Conservation (phyloP, 2,113 vertebrate species). For the Eira barbara region DNA sequence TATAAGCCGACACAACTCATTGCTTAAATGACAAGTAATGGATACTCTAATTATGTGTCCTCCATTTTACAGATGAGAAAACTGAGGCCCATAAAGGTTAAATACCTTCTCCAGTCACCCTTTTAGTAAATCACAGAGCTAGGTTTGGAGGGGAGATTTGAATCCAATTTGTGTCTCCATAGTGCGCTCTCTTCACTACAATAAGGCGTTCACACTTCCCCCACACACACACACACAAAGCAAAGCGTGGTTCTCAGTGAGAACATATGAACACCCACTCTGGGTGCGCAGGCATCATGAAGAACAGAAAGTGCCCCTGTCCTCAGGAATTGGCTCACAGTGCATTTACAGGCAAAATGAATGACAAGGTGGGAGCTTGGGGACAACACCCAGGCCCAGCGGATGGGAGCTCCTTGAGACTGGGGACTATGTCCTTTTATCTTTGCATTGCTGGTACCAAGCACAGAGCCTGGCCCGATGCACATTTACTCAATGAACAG, state of each 20-base stretch:
- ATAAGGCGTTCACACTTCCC: not conserved
- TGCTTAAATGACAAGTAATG: not conserved
- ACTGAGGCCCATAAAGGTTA: not conserved
- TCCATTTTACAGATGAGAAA: constrained; percentile 6
- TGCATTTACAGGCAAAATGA: not conserved
- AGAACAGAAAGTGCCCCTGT: rapidly evolving
- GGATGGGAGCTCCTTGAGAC: not conserved
- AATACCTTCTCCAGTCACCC: not conserved
- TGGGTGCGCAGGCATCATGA: not conserved
- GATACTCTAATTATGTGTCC: not conserved
- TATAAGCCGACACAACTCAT: not conserved
- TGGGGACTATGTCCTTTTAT: not conserved
- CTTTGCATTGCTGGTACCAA: not conserved
- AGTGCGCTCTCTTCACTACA: not conserved
- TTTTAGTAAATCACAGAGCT: not conserved
- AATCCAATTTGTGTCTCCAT: not conserved
- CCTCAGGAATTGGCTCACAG: not conserved
- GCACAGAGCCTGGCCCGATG: not conserved
- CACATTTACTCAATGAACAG: not conserved
- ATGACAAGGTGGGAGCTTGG: not conserved
- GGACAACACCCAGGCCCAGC: not conserved
- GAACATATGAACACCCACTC: not conserved
- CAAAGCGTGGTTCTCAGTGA: not conserved
- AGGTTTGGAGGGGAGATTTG: not conserved
- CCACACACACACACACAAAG: not conserved